Conservation (phyloP, 2,113 vertebrate species). For the Sminthopsis crassicaudata region DNA sequence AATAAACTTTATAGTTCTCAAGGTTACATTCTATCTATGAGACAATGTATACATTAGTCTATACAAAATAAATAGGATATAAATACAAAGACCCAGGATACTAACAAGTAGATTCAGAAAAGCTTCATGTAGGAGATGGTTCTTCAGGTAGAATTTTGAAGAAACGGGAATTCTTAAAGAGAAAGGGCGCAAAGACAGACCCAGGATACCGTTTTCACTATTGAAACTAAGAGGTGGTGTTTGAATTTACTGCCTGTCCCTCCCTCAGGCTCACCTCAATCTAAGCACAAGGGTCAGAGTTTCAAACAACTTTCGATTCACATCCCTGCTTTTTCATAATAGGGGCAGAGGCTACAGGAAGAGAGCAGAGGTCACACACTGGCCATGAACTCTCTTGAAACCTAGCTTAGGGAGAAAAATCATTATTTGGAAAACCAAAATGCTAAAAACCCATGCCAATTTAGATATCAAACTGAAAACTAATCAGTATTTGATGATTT, state of each 20-base stretch:
- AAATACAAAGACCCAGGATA: not conserved
- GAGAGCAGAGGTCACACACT: not conserved
- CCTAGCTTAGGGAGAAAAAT: not conserved
- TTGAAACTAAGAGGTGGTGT: not conserved
- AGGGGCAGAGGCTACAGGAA: not conserved
- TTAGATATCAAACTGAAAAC: not conserved
- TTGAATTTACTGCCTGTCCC: not conserved
- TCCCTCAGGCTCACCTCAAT: not conserved
- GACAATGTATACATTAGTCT: not conserved
- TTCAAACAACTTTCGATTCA: not conserved
- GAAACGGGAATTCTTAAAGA: not conserved
- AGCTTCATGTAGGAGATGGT: not conserved
- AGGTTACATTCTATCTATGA: not conserved
- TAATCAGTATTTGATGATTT: not conserved
- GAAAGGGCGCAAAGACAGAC: not conserved
- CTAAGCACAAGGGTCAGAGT: not conserved
- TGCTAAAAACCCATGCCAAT: not conserved
- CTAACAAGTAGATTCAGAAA: not conserved
- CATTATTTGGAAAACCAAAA: not conserved
- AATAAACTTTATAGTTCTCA: not conserved
- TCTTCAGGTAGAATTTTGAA: not conserved
- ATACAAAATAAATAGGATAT: not conserved
- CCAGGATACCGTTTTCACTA: not conserved
- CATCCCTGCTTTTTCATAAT: not conserved
- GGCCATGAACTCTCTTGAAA: not conserved